Conservation (phyloP, 2,797 vertebrate genomes). For the Poecile montanus region DNA sequence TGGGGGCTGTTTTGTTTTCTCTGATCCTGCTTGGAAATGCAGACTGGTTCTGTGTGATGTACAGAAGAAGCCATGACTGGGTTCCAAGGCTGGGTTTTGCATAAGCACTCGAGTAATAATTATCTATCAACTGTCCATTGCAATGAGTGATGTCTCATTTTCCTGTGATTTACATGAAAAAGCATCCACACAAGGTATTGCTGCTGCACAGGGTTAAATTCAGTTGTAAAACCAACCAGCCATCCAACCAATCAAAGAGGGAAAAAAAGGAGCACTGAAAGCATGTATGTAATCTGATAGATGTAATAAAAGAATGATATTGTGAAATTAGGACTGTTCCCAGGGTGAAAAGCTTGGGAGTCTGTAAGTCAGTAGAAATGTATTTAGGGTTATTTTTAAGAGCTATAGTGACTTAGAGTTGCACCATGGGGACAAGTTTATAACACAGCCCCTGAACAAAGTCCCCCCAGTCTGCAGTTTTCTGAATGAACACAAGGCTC, state of each 20-base stretch:
- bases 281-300: neutral
- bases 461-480: fast-evolving
- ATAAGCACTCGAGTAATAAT: fast-evolving
- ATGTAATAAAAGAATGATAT: neutral
- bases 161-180: neutral
- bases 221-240: neutral
- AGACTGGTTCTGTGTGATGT: neutral
- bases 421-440: neutral
- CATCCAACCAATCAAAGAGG: neutral
- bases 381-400: neutral
- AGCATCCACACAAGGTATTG: neutral
- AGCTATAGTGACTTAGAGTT: neutral
- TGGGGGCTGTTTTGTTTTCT: neutral
- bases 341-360: neutral
- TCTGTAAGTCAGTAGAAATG: neutral
- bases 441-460: neutral
- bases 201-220: neutral
- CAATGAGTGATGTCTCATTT: neutral
- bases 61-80: neutral
- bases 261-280: neutral
- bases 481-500: neutral
- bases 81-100: neutral
- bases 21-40: neutral
- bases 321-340: neutral
- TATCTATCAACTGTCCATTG: neutral